Evolutionary conservation across 2,797 vertebrate genomes (phyloP), one percentile per base, ranked within the genome.

Genomic region (Liasis olivaceus): DNA sequence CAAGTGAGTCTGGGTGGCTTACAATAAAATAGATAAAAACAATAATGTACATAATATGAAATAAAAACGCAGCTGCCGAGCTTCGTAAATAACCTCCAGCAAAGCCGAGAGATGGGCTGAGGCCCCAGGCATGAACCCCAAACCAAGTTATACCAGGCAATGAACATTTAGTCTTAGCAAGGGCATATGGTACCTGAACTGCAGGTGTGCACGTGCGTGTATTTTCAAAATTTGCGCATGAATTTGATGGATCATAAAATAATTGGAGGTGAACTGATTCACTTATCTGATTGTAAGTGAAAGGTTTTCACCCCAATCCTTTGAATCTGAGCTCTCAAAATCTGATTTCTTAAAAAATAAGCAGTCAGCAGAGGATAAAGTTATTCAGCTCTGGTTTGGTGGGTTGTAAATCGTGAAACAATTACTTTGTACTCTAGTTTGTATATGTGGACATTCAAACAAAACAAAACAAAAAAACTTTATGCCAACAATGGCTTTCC

Each of bases 301-400:
- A 4, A 5, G 28, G 9, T 69, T 69, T 69, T 69, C 28, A n/a
- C 64, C 28, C 28, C 14, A n/a, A 69, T 0, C 28, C 28, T 69
- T 69, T 85, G 66, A 0, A 58, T 66, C 77, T 94, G 91, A 54
- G 7, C n/a, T 87, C 31, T 59, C n/a, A 59, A 86, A 59, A 59
- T 17, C n/a, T 5, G 84, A 56, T 54, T 85, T 85, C 20, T 54
- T 36, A 77, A 81, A n/a, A 88, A 91, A 91, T 85, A 69, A 69
- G n/a, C 15, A 36, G n/a, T 36, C 14, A 2, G 4, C 66, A 0
- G 66, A 72, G 15, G n/a, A 17, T 17, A 72, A 72, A 36, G n/a
- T 22, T 54, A 8, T 0, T 54, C 51, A 54, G 51, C 51, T 54
- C 51, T 54, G 5, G 51, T 54, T 54, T 7, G 51, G 7, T 54